These are phyloP conservation scores for Tarsius wallacei DNA, from an alignment of 2,797 vertebrate genomes.

Conservation along the genomic window DNA sequence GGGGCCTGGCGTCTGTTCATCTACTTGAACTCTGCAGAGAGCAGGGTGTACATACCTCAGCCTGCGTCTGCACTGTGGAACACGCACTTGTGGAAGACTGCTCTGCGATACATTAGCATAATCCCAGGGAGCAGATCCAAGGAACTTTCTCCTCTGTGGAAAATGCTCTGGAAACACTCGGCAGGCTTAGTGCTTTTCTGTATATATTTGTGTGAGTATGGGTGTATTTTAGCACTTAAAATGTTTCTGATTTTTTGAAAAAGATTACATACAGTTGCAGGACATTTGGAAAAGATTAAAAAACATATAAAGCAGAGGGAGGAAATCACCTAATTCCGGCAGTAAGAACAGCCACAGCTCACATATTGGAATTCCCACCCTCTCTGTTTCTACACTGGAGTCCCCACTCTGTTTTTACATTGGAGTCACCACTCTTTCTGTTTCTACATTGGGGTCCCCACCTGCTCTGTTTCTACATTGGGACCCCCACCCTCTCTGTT, in stretches of 20 bases:
- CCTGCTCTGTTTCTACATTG: too few relatives aligned
- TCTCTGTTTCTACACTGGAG: background rate
- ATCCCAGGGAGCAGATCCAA: slow-evolving; percentile 75
- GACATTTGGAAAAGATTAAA: slow-evolving; percentile 4
- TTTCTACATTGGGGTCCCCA: too few relatives aligned
- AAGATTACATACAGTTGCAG: background rate
- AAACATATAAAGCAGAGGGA: slow-evolving; percentile 41
- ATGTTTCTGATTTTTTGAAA: background rate
- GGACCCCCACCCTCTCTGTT: too few relatives aligned
- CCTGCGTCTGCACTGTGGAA: slow-evolving; percentile 68
- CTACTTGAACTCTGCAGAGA: slow-evolving; percentile 80
- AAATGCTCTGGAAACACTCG: slow-evolving; percentile 21
- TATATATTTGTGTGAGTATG: background rate
- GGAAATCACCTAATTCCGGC: slow-evolving; percentile 5
- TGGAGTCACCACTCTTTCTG: too few relatives aligned
- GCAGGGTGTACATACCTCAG: slow-evolving; percentile 78
- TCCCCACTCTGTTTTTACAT: too few relatives aligned
- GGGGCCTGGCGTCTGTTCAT: slow-evolving; percentile 76
- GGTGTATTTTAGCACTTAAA: slow-evolving; percentile 26
- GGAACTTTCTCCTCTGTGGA: slow-evolving; percentile 69
- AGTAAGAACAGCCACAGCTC: background rate
- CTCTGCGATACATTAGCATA: slow-evolving; percentile 76
- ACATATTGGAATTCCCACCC: background rate
- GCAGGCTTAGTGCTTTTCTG: background rate
- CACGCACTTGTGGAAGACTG: slow-evolving; percentile 69